Base-by-base conservation (phyloP, 1,140 invertebrate species). In the Venustaconcha ellipsiformis region DNA sequence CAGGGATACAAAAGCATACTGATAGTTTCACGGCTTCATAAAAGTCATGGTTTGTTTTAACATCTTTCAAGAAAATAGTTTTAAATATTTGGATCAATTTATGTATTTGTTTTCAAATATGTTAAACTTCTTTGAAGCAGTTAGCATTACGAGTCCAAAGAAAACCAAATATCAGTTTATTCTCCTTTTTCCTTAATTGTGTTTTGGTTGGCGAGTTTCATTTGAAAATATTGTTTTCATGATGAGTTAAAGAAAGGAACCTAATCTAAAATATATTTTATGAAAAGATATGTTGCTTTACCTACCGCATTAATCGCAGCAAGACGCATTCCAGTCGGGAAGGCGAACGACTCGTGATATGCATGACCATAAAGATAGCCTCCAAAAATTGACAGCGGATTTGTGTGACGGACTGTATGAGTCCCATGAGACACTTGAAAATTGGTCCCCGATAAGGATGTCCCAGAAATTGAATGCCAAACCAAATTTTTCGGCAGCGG, bases 281-380 rank as follows among this genome's bases (percentile, higher is more conserved):
- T 48, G 11, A 67, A 23, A 66, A 66, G 3, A 14, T 14, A 37
- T 2, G 37, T 30, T 18, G 64, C 30, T 68, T 12, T 56, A 69
- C 75, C 74, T 75, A 80, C 78, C 63, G 57, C 30, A 62, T 80
- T 73, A 30, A 82, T 76, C 48, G 76, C 56, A 14, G 78, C 80
- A 3, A 76, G 59, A 67, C 79, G 75, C 76, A 80, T 78, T n/a
- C 82, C 82, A 1, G 80, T 76, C 14, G 82, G 82, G 72, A 81
- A 82, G 1, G 74, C 80, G 68, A 80, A 83, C 6, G 82, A 79
- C 58, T 83, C 82, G 8, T 73, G 68, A 26, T 73, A 76, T 0
- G 78, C 82, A 64, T 81, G 71, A 23, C 82, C 82, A 74, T 83
- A 83, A 14, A 83, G 59, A 63, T 79, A 79, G 15, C 74, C 80